Percentiles rank a stretch among this genome's conserved stretches.
These are phyloP conservation scores for Empidonax alnorum DNA, from an alignment of 2,113 vertebrate genomes.

Conservation along the genomic window DNA sequence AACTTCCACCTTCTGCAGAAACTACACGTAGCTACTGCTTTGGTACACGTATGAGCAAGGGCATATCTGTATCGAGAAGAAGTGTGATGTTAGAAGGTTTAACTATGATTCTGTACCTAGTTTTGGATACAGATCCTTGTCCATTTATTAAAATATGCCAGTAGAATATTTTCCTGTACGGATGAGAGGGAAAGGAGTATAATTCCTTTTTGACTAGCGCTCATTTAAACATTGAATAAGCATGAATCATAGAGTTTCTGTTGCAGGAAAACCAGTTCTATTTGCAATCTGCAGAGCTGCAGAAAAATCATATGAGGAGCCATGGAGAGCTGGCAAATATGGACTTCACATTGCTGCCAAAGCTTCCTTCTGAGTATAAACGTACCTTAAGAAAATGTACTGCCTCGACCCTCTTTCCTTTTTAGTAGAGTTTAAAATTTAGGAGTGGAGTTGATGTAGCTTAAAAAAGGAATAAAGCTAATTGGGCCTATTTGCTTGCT, in stretches of 20 bases:
- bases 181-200: not conserved
- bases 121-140: not conserved
- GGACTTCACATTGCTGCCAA: not conserved
- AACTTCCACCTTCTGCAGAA: not conserved
- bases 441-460: not conserved
- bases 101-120: not conserved
- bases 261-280: not conserved
- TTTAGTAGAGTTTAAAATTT: not conserved
- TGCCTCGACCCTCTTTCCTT: not conserved
- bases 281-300: not conserved
- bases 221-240: not conserved
- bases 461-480: not conserved
- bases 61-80: not conserved
- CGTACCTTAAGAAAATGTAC: not conserved
- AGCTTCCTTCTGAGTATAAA: not conserved
- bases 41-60: not conserved
- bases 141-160: not conserved
- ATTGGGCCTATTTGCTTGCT: constrained; percentile 13
- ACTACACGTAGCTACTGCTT: not conserved
- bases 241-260: not conserved
- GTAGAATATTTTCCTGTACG: not conserved
- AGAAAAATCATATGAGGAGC: not conserved
- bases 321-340: not conserved
- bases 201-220: not conserved
- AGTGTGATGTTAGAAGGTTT: fast-evolving